These are phyloP conservation scores for Pristionchus pacificus DNA, from an alignment of 1,140 invertebrate genomes.

Conservation along the genomic window DNA sequence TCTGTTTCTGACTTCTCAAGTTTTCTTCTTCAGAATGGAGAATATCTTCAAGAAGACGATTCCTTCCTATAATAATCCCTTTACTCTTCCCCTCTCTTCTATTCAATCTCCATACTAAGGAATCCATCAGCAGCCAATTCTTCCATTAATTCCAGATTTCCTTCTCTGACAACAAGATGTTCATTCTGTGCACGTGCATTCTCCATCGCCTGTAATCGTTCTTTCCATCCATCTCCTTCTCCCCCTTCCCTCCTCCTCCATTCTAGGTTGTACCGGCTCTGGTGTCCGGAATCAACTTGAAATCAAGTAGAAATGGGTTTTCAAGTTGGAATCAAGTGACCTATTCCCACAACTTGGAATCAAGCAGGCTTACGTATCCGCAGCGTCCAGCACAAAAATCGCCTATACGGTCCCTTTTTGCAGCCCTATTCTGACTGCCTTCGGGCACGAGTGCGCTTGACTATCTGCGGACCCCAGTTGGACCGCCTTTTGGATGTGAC, in stretches of 20 bases:
- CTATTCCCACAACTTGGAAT: no score
- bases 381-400: no score
- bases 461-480: no score
- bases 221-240: constrained; percentile 1
- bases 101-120: constrained; percentile 22
- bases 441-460: no score
- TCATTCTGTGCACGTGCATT: constrained; percentile 38
- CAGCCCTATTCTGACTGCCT: no score
- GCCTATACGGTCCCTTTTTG: no score
- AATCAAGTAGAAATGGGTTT: no score
- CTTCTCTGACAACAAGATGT: constrained; percentile 29
- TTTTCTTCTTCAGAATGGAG: background rate
- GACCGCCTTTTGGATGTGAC: no score
- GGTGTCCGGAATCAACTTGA: no score
- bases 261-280: no score
- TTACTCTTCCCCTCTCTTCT: constrained; percentile 26
- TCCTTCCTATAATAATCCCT: constrained; percentile 13
- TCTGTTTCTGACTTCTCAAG: constrained; percentile 2
- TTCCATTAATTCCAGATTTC: constrained; percentile 35
- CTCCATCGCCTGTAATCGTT: constrained; percentile 20
- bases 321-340: no score
- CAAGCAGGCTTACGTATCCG: no score
- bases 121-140: constrained; percentile 29
- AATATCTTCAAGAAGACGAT: background rate
- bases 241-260: constrained; percentile 29